phyloP scores from a whole-genome alignment of 2,113 vertebrate species.

The Cranoglanis bouderius region DNA sequence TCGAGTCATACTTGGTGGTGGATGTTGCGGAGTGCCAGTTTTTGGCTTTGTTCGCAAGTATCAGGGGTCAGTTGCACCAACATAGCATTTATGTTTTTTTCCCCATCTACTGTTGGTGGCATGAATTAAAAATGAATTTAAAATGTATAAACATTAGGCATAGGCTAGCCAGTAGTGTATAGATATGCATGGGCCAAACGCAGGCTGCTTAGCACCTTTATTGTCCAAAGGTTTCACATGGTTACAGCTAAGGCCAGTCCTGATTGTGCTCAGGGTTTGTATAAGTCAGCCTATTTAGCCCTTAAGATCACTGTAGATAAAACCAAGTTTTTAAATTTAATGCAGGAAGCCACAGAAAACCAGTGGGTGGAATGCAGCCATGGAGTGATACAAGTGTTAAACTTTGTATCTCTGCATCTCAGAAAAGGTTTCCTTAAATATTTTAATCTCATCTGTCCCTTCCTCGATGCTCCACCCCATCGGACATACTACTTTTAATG shows the following conservation, averaged over 20 bases:
- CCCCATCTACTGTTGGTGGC: not conserved
- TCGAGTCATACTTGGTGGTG: not conserved
- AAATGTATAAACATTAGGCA: not conserved
- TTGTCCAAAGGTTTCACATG: not conserved
- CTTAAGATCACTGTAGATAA: not conserved
- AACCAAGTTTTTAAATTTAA: not conserved
- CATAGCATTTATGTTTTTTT: not conserved
- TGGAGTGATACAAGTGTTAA: not conserved
- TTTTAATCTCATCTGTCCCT: not conserved
- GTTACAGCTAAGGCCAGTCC: not conserved
- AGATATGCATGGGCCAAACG: not conserved
- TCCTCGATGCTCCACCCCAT: not conserved
- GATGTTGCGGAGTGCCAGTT: not conserved
- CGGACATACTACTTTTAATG: not conserved
- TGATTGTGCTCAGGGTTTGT: not conserved
- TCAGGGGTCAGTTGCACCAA: not conserved
- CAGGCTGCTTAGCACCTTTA: not conserved
- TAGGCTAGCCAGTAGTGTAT: not conserved
- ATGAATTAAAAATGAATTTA: not conserved
- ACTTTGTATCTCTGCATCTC: not conserved
- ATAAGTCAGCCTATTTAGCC: not conserved
- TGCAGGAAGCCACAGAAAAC: not conserved
- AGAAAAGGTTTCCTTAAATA: not conserved
- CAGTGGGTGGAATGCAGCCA: not conserved
- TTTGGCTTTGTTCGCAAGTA: not conserved